Base-by-base conservation (phyloP, 2,113 vertebrate genomes). In the Tamias sibiricus region DNA sequence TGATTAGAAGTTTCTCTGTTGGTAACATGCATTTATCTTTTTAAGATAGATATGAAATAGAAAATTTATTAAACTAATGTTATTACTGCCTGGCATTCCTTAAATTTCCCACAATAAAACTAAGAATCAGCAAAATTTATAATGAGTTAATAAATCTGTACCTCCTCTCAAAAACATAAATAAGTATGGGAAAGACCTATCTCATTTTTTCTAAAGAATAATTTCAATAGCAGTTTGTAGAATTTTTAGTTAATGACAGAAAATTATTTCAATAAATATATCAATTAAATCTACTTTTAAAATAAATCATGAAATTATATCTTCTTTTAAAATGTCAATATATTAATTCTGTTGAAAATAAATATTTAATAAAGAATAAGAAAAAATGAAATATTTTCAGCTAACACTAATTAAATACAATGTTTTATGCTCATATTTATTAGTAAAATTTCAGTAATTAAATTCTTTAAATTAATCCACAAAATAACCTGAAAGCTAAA, bases 61-160 rank as follows among this genome's bases (percentile, higher is more conserved):
- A 42, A 4, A 87, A 74, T 79, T 81, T 91, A 83, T 84, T 96
- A 74, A 87, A 91, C 8, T 16, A 95, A 37, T 93, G 2, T 66
- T 75, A 19, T 66, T 79, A 52, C 12, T 35, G 79, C 52, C 3
- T 88, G 54, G 0, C 2, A 77, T 82, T 30, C 57, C 49, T 93
- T 77, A 49, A 71, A 66, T 59, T 52, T 96, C 30, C n/a, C 57
- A 20, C 2, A 89, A 54, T 87, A 79, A 95, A 91, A 49, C 64
- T 69, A 84, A 44, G 8, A 69, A 74, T n/a, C 79, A 19, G 19
- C 35, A 47, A 85, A 88, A 91, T 57, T 30, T 47, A 59, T 47
- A 95, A 86, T n/a, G 4, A 44, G 71, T 87, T 79, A 22, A 44
- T 83, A 40, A 82, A 20, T 2, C 1, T 90, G 16, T 37, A 30